Evolutionary conservation across 2,113 vertebrate genomes (phyloP), one percentile per base, ranked within the genome.

Genomic region (Petroica traversi): DNA sequence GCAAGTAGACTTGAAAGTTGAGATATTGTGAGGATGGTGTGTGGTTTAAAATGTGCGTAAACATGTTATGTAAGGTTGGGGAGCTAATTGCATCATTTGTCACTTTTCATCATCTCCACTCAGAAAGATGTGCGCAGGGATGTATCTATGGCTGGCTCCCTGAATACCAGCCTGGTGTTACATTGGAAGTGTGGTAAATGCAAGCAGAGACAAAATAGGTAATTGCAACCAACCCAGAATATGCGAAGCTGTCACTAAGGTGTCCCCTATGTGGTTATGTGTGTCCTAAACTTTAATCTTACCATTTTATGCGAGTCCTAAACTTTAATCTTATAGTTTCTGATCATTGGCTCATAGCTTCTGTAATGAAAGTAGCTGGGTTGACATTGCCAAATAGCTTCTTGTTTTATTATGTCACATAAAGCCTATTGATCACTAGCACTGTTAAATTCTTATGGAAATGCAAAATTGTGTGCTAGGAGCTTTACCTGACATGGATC

Each of bases 51-150:
- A 92, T 95, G 94, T 95, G 74, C 11, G 22, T 93, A 95, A 96
- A 97, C 84, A 88, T 94, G 92, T 86, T 97, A 82, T 94, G 84
- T 96, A 97, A 96, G 93, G 77, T 67, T 54, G 84, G 91, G 68
- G 73, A 93, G 83, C 38, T 97, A 95, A 95, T 89, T 91, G 91
- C 93, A 64, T 87, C 61, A 57, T 94, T 94, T 93, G 86, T 91
- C 93, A 93, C 89, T 95, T 95, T 91, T 67, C 80, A 93, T 90
- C 85, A 86, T 92, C 92, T 94, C 78, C 43, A 75, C 92, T 77
- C 81, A 67, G 63, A 64, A 89, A 48, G 80, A 86, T n/a, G 51
- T 24, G 48, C 4, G 23, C 38, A 14, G 66, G 68, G n/a, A 74
- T n/a, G 51, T 73, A 46, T 62, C 71, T 85, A 11, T n/a, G 76